Evolutionary conservation across 2,797 vertebrate species (phyloP).

Genomic region (Triplophysa yarkandensis): DNA sequence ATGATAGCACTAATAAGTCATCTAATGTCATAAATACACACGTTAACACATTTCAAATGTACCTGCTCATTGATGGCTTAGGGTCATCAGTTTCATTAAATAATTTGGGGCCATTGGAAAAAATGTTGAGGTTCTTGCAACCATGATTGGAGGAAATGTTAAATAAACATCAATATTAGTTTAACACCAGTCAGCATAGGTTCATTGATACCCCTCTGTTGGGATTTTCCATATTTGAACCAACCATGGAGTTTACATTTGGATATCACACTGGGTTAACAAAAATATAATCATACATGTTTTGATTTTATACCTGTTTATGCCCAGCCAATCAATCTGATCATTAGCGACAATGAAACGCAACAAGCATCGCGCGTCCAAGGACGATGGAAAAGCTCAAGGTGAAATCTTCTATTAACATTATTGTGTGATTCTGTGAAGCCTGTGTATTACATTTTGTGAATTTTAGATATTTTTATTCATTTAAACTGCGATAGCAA

Average conservation of each 20-base stretch:
- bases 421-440: too few relatives aligned
- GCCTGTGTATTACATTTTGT: too few relatives aligned
- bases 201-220: too few relatives aligned
- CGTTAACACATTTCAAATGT: slow-evolving; percentile 66
- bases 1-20: background rate
- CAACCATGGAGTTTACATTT: slow-evolving; percentile 31
- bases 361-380: slow-evolving; percentile 84
- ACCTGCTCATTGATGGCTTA: slow-evolving; percentile 66
- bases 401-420: slow-evolving; percentile 1
- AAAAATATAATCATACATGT: too few relatives aligned
- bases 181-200: too few relatives aligned
- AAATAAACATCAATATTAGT: too few relatives aligned
- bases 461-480: too few relatives aligned
- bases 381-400: slow-evolving; percentile 86
- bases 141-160: too few relatives aligned
- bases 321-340: slow-evolving; percentile 74
- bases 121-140: too few relatives aligned
- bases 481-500: too few relatives aligned
- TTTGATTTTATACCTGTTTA: slow-evolving; percentile 14
- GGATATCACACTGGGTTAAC: background rate
- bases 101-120: slow-evolving; percentile 57
- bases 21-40: slow-evolving; percentile 50
- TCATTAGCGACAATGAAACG: slow-evolving; percentile 88
- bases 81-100: slow-evolving; percentile 73
- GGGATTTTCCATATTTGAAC: too few relatives aligned